A percentile compares a stretch with the other conserved stretches of the same genome.
These are phyloP conservation scores for Sebastes vulpes DNA, from an alignment of 2,797 vertebrate species.

Conservation along the genomic window DNA sequence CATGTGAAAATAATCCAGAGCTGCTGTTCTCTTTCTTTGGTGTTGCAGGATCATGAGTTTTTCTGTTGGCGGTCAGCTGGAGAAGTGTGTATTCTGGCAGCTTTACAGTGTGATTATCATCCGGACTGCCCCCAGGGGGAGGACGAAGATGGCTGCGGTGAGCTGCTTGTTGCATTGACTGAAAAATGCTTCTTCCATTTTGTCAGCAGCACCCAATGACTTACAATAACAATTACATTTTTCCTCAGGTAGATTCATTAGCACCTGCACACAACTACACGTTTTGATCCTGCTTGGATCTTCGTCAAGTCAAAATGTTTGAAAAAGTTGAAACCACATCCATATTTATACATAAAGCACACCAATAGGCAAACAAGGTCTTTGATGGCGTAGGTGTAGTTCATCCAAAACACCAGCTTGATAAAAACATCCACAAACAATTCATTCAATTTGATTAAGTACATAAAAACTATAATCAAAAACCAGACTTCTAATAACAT, in stretches of 20 bases:
- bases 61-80: constrained; percentile 78
- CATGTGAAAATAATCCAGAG: neutral
- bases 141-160: constrained; percentile 85
- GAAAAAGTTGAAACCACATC: no score
- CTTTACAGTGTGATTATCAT: constrained; percentile 76
- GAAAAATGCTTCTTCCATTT: neutral
- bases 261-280: no score
- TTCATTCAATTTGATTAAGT: no score
- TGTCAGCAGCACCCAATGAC: neutral
- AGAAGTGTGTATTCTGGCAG: constrained; percentile 64
- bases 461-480: no score
- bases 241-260: neutral
- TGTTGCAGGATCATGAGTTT: constrained; percentile 74
- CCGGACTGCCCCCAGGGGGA: constrained; percentile 82
- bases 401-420: no score
- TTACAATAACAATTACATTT: neutral
- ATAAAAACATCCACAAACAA: no score
- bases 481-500: no score
- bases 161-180: constrained; percentile 22
- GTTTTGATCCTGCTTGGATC: no score
- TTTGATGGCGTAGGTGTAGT: no score
- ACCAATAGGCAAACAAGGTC: no score
- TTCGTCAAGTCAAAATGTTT: no score
- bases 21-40: neutral
- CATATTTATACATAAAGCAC: no score